phyloP scores from a whole-genome alignment of 1,140 invertebrate species.

The Eumaeus atala region DNA sequence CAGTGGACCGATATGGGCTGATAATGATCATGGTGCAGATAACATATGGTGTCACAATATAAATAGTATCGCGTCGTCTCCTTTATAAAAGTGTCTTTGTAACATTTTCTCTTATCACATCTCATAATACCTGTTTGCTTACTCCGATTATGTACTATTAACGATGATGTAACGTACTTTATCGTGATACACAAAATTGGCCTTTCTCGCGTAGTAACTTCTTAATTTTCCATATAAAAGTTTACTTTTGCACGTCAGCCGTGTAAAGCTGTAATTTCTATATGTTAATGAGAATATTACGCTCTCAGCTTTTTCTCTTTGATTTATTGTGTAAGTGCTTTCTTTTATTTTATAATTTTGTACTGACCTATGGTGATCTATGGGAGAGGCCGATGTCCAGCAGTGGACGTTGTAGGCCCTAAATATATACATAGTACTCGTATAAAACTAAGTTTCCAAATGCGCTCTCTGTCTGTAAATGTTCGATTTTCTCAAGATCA shows the following conservation, averaged over 20 bases:
- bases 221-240: constrained; percentile 21
- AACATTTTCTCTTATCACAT: constrained; percentile 42
- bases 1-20: too few relatives aligned
- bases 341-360: too few relatives aligned
- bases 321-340: not conserved
- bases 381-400: too few relatives aligned
- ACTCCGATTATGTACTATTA: constrained; percentile 42
- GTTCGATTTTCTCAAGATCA: too few relatives aligned
- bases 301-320: not conserved
- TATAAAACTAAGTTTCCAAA: too few relatives aligned
- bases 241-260: constrained; percentile 36
- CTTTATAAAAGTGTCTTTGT: constrained; percentile 23
- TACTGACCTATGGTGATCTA: too few relatives aligned
- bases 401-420: too few relatives aligned
- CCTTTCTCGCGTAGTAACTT: constrained; percentile 30
- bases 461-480: too few relatives aligned
- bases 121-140: constrained; percentile 46
- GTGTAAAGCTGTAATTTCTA: not conserved
- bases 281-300: not conserved
- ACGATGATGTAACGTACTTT: constrained; percentile 44
- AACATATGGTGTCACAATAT: constrained; percentile 6
- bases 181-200: constrained; percentile 29
- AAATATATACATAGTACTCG: too few relatives aligned
- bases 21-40: too few relatives aligned
- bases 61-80: constrained; percentile 29